phyloP scores from a whole-genome alignment of 2,113 vertebrate genomes.

The Neodon shergylaensis region DNA sequence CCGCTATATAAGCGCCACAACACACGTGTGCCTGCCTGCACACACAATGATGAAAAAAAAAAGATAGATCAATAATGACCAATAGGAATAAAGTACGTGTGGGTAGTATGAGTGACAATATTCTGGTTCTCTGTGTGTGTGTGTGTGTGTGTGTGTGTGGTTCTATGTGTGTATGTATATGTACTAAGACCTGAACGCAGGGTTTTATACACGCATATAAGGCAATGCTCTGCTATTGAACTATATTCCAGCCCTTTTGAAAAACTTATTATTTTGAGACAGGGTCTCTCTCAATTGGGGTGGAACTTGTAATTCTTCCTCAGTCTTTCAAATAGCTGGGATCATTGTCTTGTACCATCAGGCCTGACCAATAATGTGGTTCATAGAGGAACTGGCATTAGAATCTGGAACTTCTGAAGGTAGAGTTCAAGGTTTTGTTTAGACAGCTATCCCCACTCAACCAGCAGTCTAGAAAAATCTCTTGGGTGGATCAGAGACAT shows the following conservation, averaged over 20 bases:
- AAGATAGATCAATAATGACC: background rate
- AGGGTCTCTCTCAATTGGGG: background rate
- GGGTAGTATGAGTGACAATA: background rate
- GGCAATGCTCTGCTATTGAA: too few relatives aligned
- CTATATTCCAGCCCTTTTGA: too few relatives aligned
- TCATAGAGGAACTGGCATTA: background rate
- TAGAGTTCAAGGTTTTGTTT: background rate
- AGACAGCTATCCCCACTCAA: background rate
- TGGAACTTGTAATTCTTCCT: background rate
- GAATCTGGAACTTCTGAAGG: background rate
- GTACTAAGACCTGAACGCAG: background rate
- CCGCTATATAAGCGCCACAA: too few relatives aligned
- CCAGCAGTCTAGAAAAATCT: too few relatives aligned
- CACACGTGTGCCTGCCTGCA: background rate
- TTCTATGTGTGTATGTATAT: background rate
- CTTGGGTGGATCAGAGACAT: background rate
- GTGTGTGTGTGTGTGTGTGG: background rate
- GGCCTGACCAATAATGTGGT: background rate
- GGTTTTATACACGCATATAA: background rate
- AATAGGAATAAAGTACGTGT: background rate
- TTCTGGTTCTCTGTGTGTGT: too few relatives aligned
- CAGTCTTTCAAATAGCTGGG: background rate
- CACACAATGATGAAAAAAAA: background rate
- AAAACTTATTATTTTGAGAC: background rate
- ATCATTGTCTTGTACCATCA: background rate